Evolutionary conservation across 1,140 invertebrate genomes (phyloP), one percentile per base, ranked within the genome.

Genomic region (Lutraria rhynchaena): DNA sequence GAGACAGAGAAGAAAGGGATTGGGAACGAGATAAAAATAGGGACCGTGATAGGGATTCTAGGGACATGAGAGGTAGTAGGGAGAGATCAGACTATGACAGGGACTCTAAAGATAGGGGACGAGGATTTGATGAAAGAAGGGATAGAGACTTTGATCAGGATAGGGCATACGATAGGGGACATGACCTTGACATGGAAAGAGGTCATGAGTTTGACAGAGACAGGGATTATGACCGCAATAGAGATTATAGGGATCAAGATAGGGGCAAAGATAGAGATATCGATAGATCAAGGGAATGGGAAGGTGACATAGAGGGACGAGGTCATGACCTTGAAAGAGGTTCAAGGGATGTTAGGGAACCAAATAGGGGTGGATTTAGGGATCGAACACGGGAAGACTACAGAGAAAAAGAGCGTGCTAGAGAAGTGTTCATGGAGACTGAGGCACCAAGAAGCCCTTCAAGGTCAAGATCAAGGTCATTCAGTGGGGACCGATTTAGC

Each of bases 181-280:
- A 53, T 22, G 86, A 84, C 35, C 37, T 80, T 15, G 81, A 77
- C n/a, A 73, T 57, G 37, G 85, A 82, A 35, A 92, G 70, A 85
- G 92, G 37, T 41, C 37, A 41, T 41, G 37, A 61, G 89, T 94
- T 92, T 51, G 82, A 77, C 24, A 53, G 81, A 61, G 87, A 93
- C 3, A 92, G 92, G 51, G 91, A 92, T 57, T 74, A 78, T 29
- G 74, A 71, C 35, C 87, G 83, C 33, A 83, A 89, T 27, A 87
- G 84, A 69, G 83, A 87, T 27, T 61, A 83, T 57, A 80, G 58
- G 67, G 80, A 81, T 57, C 73, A 60, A 55, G 81, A 83, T 22
- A 76, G 55, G 27, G 74, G 84, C 3, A 46, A 44, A 46, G 74
- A 71, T 46, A 88, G 84, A 41, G 84, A 87, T n/a, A 65, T 82